Evolutionary conservation across 2,113 vertebrate genomes (phyloP).

Genomic region (Channa maculata): DNA sequence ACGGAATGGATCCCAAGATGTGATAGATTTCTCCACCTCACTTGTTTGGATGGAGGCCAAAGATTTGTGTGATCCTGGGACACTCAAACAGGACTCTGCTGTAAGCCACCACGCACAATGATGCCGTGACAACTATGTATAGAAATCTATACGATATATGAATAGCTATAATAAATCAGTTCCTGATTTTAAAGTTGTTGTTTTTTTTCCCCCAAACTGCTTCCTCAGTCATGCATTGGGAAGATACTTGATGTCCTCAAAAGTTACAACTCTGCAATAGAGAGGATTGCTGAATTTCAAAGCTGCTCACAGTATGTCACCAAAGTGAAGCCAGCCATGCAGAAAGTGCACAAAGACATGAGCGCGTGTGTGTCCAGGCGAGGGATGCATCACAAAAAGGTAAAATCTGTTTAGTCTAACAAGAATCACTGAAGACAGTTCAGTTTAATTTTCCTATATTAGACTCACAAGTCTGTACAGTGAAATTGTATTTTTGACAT

Average conservation of each 20-base stretch:
- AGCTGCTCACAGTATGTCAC: slow-evolving; percentile 34
- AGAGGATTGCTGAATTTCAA: slow-evolving; percentile 29
- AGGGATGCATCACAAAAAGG: neutral
- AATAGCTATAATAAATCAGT: too few relatives aligned
- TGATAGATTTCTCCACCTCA: neutral
- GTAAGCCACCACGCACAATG: slow-evolving; percentile 56
- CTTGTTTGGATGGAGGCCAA: slow-evolving; percentile 52
- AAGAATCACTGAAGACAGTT: too few relatives aligned
- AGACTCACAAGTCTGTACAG: neutral
- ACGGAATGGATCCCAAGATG: slow-evolving; percentile 25
- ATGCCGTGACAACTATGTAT: too few relatives aligned
- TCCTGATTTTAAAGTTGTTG: too few relatives aligned
- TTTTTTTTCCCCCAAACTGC: too few relatives aligned
- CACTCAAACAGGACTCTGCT: slow-evolving; percentile 32
- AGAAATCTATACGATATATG: too few relatives aligned
- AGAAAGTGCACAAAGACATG: slow-evolving; percentile 52
- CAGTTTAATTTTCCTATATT: neutral
- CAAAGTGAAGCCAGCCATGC: slow-evolving; percentile 37
- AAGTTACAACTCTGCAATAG: slow-evolving; percentile 62
- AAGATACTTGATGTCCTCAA: slow-evolving; percentile 68
- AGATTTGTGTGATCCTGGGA: slow-evolving; percentile 75
- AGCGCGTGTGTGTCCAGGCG: slow-evolving; percentile 15
- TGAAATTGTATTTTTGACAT: too few relatives aligned
- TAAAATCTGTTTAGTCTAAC: slow-evolving; percentile 11
- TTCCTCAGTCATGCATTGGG: slow-evolving; percentile 70